These are phyloP conservation scores for Acanthurus lineatus DNA, from an alignment of 2,797 vertebrate genomes.

Conservation along the genomic window DNA sequence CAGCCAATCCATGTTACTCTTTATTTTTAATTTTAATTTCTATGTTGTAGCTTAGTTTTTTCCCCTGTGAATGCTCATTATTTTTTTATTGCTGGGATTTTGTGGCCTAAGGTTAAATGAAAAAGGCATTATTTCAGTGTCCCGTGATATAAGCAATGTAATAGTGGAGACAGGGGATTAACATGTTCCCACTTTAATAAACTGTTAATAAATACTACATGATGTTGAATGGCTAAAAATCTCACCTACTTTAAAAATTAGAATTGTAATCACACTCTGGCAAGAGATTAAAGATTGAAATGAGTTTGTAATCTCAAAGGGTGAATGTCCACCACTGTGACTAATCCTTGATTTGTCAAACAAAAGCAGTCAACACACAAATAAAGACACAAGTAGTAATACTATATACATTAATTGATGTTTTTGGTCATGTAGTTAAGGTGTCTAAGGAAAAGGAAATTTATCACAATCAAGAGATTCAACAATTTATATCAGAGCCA, in stretches of 20 bases:
- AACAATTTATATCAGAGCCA: constrained; percentile 41
- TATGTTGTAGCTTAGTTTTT: neutral
- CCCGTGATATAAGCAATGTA: constrained; percentile 24
- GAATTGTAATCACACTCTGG: constrained; percentile 11
- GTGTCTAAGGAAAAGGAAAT: constrained; percentile 21
- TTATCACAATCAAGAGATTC: constrained; percentile 39
- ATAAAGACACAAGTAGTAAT: neutral
- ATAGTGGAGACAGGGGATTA: constrained; percentile 27
- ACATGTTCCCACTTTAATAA: constrained; percentile 9
- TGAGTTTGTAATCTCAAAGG: constrained; percentile 19
- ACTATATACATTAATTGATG: constrained; percentile 15
- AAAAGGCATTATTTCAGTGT: neutral
- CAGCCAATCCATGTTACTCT: neutral
- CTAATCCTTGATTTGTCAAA: constrained; percentile 12
- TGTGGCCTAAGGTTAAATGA: neutral
- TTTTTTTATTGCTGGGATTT: neutral
- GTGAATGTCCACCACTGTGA: constrained; percentile 12
- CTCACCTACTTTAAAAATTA: constrained; percentile 14
- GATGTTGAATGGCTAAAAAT: constrained; percentile 13
- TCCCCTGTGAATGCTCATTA: too few relatives aligned
- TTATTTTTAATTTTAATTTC: neutral
- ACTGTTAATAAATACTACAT: constrained; percentile 21
- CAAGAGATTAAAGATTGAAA: constrained; percentile 30
- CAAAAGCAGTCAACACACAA: neutral
- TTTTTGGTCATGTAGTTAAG: constrained; percentile 8